Evolutionary conservation across 2,888 invertebrate genomes (phyloP), one percentile per base, ranked within the genome.

Genomic region (Liodrosophila aerea): DNA sequence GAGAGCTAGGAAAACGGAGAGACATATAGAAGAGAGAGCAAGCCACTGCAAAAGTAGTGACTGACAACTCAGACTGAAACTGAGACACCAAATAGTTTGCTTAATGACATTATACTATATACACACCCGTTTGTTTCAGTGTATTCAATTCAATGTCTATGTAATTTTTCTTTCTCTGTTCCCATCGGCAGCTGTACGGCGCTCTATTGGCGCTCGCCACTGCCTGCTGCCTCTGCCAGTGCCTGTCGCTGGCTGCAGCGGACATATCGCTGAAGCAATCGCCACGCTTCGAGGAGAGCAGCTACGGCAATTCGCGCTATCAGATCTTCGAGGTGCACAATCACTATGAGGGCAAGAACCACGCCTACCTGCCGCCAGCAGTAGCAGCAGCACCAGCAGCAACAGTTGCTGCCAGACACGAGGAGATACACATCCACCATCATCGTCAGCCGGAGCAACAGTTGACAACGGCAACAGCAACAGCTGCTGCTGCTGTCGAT

Each of bases 271-370:
- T 78, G 44, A 85, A 68, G 49, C 69, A 64, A 16, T 51, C 44
- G 13, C 31, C 45, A 49, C 54, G 67, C 18, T 85, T 86, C 50
- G 68, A 83, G 68, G 83, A 87, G 59, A 73, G 76, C 22, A 76
- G 49, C 34, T 84, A 78, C 43, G 88, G 61, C 30, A 77, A 84
- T 40, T 76, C 84, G 0, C 73, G 70, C 27, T 87, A 87, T 52
- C 76, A 88, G 49, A 73, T 83, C 30, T 88, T 84, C 11, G 82
- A 87, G 67, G 86, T 88, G 47, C 87, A 87, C 64, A 88, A 82
- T 51, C 75, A 78, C 4, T 77, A 77, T 29, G 61, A 67, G 22
- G 66, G 51, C 53, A 62, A 71, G 40, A 49, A 22, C 7, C 40
- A 60, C 15, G 63, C 52, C 13, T 77, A 81, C 29, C 13, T 83